phyloP scores from a whole-genome alignment of 2,797 vertebrate genomes.

The Amphiprion clarkii region DNA sequence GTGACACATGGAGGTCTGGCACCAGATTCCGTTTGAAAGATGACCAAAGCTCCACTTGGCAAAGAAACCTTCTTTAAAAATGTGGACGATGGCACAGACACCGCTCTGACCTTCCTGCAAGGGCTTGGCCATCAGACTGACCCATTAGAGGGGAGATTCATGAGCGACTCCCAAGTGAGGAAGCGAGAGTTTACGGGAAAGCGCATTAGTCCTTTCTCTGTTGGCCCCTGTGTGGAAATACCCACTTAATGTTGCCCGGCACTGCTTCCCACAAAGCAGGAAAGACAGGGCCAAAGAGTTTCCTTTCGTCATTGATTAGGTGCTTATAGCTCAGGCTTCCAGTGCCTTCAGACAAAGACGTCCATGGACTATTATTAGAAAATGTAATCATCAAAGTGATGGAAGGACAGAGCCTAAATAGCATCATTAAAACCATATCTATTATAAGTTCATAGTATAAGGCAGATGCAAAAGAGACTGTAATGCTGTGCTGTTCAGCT shows the following conservation, averaged over 20 bases:
- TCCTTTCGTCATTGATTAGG: constrained; percentile 59
- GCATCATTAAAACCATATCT: constrained; percentile 52
- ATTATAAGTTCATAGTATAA: constrained; percentile 18
- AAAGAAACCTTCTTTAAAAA: constrained; percentile 37
- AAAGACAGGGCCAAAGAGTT: constrained; percentile 47
- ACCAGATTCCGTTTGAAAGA: constrained; percentile 50
- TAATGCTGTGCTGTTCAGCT: constrained; percentile 41
- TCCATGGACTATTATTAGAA: constrained; percentile 59
- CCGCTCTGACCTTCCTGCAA: constrained; percentile 78
- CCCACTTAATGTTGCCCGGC: constrained; percentile 70
- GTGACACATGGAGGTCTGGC: constrained; percentile 64
- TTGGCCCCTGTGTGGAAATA: constrained; percentile 69
- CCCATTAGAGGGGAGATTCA: constrained; percentile 77
- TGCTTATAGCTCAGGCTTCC: constrained; percentile 36
- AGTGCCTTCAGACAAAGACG: constrained; percentile 57
- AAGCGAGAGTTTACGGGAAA: constrained; percentile 71
- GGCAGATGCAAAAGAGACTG: constrained; percentile 17
- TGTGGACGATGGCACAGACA: constrained; percentile 57
- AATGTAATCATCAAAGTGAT: constrained; percentile 54
- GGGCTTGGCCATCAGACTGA: constrained; percentile 67
- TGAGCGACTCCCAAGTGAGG: constrained; percentile 58
- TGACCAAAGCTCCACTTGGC: constrained; percentile 60
- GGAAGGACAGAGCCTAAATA: constrained; percentile 48
- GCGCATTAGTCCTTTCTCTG: constrained; percentile 71
- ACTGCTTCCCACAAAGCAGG: constrained; percentile 37